phyloP scores from a whole-genome alignment of 1,140 invertebrate genomes.

The Aphidius ervi region DNA sequence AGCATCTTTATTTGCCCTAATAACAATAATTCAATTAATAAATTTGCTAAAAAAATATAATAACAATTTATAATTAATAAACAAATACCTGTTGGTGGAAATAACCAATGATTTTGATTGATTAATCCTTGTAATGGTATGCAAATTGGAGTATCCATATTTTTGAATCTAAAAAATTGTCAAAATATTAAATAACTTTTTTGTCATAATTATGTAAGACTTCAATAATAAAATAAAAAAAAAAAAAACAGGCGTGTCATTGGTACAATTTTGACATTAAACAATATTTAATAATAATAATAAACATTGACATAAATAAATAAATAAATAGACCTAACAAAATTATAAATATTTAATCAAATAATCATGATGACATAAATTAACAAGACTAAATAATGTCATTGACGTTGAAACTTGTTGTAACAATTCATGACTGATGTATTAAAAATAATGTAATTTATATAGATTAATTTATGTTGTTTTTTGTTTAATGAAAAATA shows the following conservation, averaged over 20 bases:
- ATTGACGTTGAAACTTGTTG: neutral
- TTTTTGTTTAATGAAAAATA: neutral
- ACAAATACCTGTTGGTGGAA: neutral
- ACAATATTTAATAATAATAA: neutral
- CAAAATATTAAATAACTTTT: slow-evolving; percentile 13
- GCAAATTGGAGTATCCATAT: slow-evolving; percentile 36
- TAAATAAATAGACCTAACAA: no score
- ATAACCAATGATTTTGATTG: slow-evolving; percentile 27
- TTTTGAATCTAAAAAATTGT: slow-evolving; percentile 40
- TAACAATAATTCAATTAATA: neutral
- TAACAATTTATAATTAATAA: neutral
- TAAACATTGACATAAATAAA: no score
- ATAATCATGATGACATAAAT: neutral
- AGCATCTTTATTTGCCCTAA: slow-evolving; percentile 2
- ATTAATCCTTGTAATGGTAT: slow-evolving; percentile 34
- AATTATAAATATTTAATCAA: no score
- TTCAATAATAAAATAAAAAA: slow-evolving; percentile 18
- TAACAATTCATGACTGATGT: neutral
- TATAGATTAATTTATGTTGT: slow-evolving; percentile 1
- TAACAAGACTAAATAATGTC: no score
- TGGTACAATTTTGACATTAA: neutral
- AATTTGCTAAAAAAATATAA: neutral
- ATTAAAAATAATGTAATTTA: neutral
- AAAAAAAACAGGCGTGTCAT: neutral
- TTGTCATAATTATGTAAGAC: slow-evolving; percentile 37